Conservation (phyloP, 30 jellyfish, hydroid and myxozoan species). For the Mastigias papua region DNA sequence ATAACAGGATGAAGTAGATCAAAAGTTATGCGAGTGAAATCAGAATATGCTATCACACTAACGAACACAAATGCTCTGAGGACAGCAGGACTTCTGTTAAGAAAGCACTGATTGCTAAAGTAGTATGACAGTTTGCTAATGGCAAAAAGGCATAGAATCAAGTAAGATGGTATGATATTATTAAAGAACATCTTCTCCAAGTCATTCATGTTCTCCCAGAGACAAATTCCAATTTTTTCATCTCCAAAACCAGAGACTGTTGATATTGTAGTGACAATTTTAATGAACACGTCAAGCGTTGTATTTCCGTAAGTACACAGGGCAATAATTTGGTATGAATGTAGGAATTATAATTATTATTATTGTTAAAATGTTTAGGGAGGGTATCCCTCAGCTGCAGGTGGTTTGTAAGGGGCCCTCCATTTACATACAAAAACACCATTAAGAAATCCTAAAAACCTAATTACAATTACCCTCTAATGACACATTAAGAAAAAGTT, state of each 20-base stretch:
- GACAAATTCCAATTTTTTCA: slow-evolving; percentile 82
- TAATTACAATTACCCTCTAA: too few species aligned
- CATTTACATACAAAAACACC: too few species aligned
- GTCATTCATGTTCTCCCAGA: slow-evolving; percentile 73
- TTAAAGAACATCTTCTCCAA: slow-evolving; percentile 59
- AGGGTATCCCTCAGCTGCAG: too few species aligned
- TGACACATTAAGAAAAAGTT: too few species aligned
- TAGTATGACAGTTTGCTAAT: slow-evolving; percentile 21
- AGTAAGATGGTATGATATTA: slow-evolving; percentile 65
- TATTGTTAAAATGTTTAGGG: too few species aligned
- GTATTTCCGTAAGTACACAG: slow-evolving; percentile 60
- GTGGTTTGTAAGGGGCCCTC: too few species aligned
- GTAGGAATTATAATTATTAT: too few species aligned
- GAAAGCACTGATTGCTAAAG: slow-evolving; percentile 38
- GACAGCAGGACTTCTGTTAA: slow-evolving; percentile 44
- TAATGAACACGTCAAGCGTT: slow-evolving; percentile 43
- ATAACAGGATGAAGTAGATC: slow-evolving; percentile 72
- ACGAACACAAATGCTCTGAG: slow-evolving; percentile 73
- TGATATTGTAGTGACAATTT: slow-evolving; percentile 43
- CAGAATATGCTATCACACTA: slow-evolving; percentile 82
- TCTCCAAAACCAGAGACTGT: slow-evolving; percentile 74
- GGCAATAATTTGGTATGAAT: slow-evolving; percentile 75
- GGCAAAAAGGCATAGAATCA: slow-evolving; percentile 65
- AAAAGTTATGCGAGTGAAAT: slow-evolving; percentile 77
- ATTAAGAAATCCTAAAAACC: too few species aligned